Evolutionary conservation across 2,797 vertebrate species (phyloP), one percentile per base, ranked within the genome.

Genomic region (Siniperca undulata): DNA sequence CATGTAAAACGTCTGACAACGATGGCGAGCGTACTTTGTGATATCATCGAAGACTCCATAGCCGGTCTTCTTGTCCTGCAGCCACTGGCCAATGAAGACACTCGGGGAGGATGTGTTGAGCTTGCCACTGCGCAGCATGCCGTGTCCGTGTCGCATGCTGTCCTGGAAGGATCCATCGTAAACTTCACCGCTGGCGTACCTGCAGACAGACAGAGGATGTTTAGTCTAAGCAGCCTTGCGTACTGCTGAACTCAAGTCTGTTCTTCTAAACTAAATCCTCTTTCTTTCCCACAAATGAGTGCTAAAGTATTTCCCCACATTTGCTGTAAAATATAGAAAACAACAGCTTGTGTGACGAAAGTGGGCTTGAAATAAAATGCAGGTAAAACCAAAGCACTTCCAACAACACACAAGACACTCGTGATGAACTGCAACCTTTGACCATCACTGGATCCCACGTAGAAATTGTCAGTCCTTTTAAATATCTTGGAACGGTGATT

Each of bases 11-110:
- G 10, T 42, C n/a, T 3, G 40, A 24, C 8, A 8, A 8, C 10
- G 12, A 19, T 1, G 34, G 40, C 14, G 56, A 64, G 40, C 85
- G 0, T 95, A 99, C 99, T 97, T 98, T 36, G 98, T 99, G 94
- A 99, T 99, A 85, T 99, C 97, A 78, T 99, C 99, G 74, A 98
- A 98, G 72, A 99, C 98, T 5, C 98, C 99, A 42, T 99, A 99
- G 70, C 99, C 98, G 0, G 95, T 95, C 92, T 98, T 99, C 95
- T 97, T 98, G 95, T 99, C 99, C 87, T 96, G 95, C 36, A 96
- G 89, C 99, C 99, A 99, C 52, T 97, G 98, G 66, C 99, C 99
- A 71, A 99, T 99, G 94, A 99, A 99, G 93, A 99, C 98, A 42
- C 97, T 99, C 73, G 98, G 98, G 20, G 97, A 99, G 30, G 97